Base-by-base conservation (phyloP, 2,113 vertebrate genomes). In the Gallinago jamesoni region DNA sequence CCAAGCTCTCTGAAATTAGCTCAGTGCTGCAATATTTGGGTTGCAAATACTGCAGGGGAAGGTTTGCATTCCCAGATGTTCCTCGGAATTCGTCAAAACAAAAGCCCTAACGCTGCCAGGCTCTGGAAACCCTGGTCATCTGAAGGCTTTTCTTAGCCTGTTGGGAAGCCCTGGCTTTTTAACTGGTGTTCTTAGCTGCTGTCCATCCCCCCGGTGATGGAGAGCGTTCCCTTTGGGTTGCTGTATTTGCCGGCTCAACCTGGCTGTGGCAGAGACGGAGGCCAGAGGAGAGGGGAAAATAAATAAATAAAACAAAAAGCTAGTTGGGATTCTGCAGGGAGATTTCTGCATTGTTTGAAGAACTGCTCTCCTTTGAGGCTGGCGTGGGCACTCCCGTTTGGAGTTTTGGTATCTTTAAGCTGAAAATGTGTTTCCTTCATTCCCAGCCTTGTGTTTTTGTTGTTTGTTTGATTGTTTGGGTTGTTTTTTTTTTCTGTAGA, bases 1-100 rank as follows among this genome's bases (percentile, higher is more conserved):
- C 94, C 87, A 84, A 84, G 90, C 91, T 83, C 66, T 31, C 83
- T 4, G 66, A 72, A 87, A 87, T 95, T n/a, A 95, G 96, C 92
- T 96, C 94, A 93, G 84, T 59, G 93, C 94, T 96, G 96, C 97
- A 96, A 95, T 93, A 94, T 97, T 96, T 93, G 95, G 96, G 95
- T 79, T 94, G 96, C 87, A 76, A 85, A 81, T 72, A 80, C 93
- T 94, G 96, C 97, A 96, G 96, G 95, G 95, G 74, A 79, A 90
- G 90, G 64, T 72, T 90, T 28, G 75, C 75, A 2, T 74, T 91
- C 75, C 20, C 3, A 52, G 72, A 62, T 15, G 25, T 39, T 64
- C 37, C 57, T 78, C 33, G 4, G 78, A 79, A 76, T 90, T 43
- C 17, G 8, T 20, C 69, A 13, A 78, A 89, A 81, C 89, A 81